These are phyloP conservation scores for Brenthis daphne DNA, from an alignment of 2,888 invertebrate genomes.

Conservation along the genomic window DNA sequence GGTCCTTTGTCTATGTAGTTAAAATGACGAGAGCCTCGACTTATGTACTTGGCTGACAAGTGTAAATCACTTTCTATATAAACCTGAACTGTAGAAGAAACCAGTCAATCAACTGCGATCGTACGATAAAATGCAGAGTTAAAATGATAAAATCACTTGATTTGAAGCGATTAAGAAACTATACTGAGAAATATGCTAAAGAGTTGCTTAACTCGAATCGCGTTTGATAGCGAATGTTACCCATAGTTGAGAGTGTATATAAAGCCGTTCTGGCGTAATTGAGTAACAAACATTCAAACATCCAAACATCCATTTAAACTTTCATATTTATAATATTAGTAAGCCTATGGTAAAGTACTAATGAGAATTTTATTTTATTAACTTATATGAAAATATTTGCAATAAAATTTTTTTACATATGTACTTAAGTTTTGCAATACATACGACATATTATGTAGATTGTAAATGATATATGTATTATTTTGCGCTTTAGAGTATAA, in stretches of 20 bases:
- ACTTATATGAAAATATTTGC: too few species aligned
- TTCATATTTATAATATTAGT: too few species aligned
- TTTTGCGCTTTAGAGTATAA: too few species aligned
- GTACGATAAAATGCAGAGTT: constrained; percentile 18
- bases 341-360: not conserved
- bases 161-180: constrained; percentile 17
- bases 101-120: constrained; percentile 22
- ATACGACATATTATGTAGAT: too few species aligned
- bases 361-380: not conserved
- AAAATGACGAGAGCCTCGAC: constrained; percentile 40
- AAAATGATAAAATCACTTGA: constrained; percentile 23
- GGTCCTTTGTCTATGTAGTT: constrained; percentile 32
- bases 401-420: too few species aligned
- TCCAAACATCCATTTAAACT: too few species aligned
- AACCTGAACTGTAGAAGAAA: constrained; percentile 33
- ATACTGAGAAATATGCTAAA: constrained; percentile 18
- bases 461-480: too few species aligned
- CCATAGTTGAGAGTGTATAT: not conserved
- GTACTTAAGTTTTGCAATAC: too few species aligned
- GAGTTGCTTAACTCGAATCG: constrained; percentile 8
- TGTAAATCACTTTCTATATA: constrained; percentile 30
- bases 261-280: not conserved
- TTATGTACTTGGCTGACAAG: constrained; percentile 48
- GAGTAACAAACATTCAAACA: too few species aligned
- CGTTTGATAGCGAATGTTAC: not conserved